These are phyloP conservation scores for Ditula angustiorana DNA, from an alignment of 2,888 invertebrate species.

Conservation along the genomic window DNA sequence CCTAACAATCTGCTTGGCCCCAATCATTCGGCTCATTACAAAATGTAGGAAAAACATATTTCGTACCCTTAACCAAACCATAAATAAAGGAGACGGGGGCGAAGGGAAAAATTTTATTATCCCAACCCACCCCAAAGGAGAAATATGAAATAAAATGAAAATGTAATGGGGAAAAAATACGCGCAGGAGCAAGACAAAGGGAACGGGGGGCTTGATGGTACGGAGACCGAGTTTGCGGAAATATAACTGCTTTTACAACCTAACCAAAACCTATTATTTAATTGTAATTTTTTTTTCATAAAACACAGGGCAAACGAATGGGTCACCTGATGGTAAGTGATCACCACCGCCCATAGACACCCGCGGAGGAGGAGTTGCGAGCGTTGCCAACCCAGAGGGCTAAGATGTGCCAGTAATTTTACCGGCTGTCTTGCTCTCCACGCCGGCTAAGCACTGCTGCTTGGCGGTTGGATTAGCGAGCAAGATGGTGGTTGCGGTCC, in stretches of 20 bases:
- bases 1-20: conserved; percentile 72
- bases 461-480: too few relatives aligned
- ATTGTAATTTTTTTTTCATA: too few relatives aligned
- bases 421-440: too few relatives aligned
- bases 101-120: conserved; percentile 84
- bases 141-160: conserved; percentile 86
- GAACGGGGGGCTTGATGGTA: conserved; percentile 55
- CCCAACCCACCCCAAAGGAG: conserved; percentile 71
- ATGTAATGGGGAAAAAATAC: conserved; percentile 86
- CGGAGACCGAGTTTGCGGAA: conserved; percentile 54
- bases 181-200: conserved; percentile 81
- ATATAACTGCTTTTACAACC: neutral
- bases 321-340: too few relatives aligned
- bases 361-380: too few relatives aligned
- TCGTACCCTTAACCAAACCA: conserved; percentile 72
- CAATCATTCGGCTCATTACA: conserved; percentile 84
- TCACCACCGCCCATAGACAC: too few relatives aligned
- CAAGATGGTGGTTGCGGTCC: too few relatives aligned
- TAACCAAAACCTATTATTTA: neutral
- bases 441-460: too few relatives aligned
- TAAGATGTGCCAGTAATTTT: too few relatives aligned
- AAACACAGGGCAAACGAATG: too few relatives aligned
- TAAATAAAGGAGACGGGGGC: conserved; percentile 79
- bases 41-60: conserved; percentile 83
- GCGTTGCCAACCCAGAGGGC: too few relatives aligned